Evolutionary conservation across 2,113 vertebrate species (phyloP).

Genomic region (Cyanoderma ruficeps): DNA sequence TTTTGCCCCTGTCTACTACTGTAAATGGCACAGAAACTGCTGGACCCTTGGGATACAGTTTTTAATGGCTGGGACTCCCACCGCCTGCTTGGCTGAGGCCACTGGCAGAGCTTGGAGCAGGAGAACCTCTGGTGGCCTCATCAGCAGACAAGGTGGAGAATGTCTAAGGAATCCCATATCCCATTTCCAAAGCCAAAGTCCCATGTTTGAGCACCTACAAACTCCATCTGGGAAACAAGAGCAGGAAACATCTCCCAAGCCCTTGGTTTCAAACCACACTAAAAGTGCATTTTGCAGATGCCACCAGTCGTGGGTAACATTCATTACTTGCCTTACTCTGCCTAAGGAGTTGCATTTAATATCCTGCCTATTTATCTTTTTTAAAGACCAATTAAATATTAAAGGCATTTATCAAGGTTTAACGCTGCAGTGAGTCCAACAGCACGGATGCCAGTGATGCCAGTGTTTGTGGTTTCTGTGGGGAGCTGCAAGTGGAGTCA

Average conservation of each 20-base stretch:
- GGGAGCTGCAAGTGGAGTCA: background rate
- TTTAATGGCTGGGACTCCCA: background rate
- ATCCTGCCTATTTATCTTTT: conserved; percentile 36
- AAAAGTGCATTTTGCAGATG: background rate
- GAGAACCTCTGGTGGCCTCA: background rate
- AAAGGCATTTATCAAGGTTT: conserved; percentile 36
- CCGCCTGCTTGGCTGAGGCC: background rate
- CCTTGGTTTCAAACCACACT: background rate
- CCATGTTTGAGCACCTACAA: background rate
- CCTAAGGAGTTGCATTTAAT: conserved; percentile 11
- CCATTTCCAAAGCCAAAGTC: background rate
- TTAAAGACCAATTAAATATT: conserved; percentile 51
- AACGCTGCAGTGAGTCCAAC: background rate
- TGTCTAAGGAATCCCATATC: background rate
- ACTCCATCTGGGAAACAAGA: background rate
- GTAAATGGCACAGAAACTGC: background rate
- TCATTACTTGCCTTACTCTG: background rate
- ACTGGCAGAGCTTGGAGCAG: background rate
- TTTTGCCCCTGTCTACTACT: background rate
- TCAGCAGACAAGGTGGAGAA: background rate
- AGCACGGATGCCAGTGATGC: background rate
- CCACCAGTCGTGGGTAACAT: background rate
- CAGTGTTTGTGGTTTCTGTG: background rate
- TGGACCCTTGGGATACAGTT: background rate
- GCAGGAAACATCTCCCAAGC: background rate